Base-by-base conservation (phyloP, 2,888 invertebrate genomes). In the Nycteola revayana region DNA sequence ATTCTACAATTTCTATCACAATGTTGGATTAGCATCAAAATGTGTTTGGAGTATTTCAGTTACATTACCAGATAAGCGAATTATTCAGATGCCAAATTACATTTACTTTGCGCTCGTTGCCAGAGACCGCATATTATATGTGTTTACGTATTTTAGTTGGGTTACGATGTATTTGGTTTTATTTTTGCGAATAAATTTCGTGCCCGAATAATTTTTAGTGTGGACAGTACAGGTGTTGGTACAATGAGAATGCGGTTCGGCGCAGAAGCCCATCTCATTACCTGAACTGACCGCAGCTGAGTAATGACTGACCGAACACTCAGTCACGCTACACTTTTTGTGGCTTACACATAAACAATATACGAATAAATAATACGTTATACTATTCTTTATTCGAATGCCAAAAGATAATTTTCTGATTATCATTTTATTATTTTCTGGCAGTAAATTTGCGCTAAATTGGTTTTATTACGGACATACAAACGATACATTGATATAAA, bases 241-340 rank as follows among this genome's bases (percentile, higher is more conserved):
- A 51, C 46, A 57, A 58, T 49, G 49, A 58, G 49, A 51, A 49
- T 44, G 59, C 55, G 57, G 64, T 39, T 51, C 64, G 43, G 54
- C 49, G 52, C 66, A 64, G 66, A 64, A 65, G 65, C 60, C 74
- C 72, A 77, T 76, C 79, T 81, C 79, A 81, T 80, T 81, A 80
- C 75, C 68, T 66, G 57, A 48, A n/a, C 65, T 66, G 64, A 79
- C 82, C 81, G 59, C 80, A 75, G 59, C 60, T 72, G 75, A 76
- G 74, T 76, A 78, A 80, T 74, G 76, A 69, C 65, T 64, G 57
- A 50, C 52, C 46, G 53, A 66, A 60, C 50, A 55, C 49, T 52
- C 49, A 66, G 71, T 72, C 73, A 75, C 70, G 76, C 68, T 55
- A 64, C 57, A 58, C 60, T 66, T 71, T 68, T 64, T 71, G 72